phyloP scores from a whole-genome alignment of 2,113 vertebrate genomes.

The Falco punctatus region DNA sequence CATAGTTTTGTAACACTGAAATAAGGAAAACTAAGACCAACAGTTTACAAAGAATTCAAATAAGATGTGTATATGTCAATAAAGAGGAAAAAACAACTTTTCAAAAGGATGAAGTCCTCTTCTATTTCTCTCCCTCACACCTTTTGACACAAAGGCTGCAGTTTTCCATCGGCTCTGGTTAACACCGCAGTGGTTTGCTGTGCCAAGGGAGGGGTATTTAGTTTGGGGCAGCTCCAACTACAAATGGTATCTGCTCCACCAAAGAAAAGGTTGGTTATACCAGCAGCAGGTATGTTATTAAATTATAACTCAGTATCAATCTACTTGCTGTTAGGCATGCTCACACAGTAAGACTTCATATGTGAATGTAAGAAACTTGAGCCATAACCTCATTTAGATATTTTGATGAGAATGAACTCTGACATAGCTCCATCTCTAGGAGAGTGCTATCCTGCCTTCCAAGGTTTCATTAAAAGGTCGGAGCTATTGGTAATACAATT shows the following conservation, averaged over 20 bases:
- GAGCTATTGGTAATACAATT: neutral
- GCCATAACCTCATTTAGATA: neutral
- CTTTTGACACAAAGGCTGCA: neutral
- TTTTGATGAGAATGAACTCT: neutral
- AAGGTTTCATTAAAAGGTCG: neutral
- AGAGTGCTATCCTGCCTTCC: neutral
- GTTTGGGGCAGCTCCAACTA: neutral
- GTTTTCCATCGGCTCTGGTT: neutral
- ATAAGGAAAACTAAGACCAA: neutral
- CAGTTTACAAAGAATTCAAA: neutral
- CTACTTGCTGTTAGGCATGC: neutral
- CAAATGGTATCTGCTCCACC: neutral
- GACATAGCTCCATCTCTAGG: neutral
- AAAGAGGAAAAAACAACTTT: neutral
- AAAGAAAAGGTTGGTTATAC: neutral
- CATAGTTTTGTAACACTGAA: neutral
- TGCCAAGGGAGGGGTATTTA: neutral
- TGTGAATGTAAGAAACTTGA: neutral
- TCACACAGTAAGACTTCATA: no score
- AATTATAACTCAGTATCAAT: neutral
- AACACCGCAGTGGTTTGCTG: neutral
- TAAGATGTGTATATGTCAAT: rapidly evolving
- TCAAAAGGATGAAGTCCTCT: neutral
- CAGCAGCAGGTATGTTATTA: neutral
- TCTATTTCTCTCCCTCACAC: neutral